These are phyloP conservation scores for Coluber constrictor DNA, from an alignment of 2,797 vertebrate genomes.

Conservation along the genomic window DNA sequence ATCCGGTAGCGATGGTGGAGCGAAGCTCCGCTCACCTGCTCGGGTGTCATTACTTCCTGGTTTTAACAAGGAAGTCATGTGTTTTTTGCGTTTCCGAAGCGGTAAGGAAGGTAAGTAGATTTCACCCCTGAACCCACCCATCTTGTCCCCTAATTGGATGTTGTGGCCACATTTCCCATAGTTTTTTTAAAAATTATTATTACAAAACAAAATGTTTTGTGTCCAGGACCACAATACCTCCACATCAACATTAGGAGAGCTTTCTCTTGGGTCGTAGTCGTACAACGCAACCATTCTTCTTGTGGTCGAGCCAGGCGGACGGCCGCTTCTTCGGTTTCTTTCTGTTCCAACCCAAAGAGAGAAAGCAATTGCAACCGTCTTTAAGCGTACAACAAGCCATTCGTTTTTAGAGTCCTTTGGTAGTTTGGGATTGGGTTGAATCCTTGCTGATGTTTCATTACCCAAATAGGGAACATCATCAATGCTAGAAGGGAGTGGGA, in stretches of 20 bases:
- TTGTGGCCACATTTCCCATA: not conserved
- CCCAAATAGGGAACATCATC: not conserved
- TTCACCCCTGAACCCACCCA: too few species aligned
- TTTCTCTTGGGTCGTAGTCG: slow-evolving; percentile 93
- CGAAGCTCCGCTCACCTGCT: too few species aligned
- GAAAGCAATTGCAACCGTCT: slow-evolving; percentile 11
- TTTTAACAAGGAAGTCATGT: too few species aligned
- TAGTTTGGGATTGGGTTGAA: not conserved
- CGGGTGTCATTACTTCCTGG: too few species aligned
- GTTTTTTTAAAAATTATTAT: not conserved
- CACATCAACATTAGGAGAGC: slow-evolving; percentile 96
- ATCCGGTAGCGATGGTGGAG: too few species aligned
- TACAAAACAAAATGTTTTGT: not conserved
- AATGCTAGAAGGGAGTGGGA: not conserved
- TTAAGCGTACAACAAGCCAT: not conserved
- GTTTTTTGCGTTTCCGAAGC: too few species aligned
- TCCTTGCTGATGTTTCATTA: not conserved
- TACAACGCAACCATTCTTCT: slow-evolving; percentile 94
- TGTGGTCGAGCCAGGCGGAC: slow-evolving; percentile 76
- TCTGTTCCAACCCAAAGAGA: slow-evolving; percentile 70
- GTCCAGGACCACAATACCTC: slow-evolving; percentile 76
- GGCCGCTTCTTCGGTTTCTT: slow-evolving; percentile 81
- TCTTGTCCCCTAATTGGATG: not conserved
- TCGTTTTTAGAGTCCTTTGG: accelerated
- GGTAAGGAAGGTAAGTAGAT: too few species aligned